Base-by-base conservation (phyloP, 1,140 invertebrate genomes). In the Heliothis virescens region DNA sequence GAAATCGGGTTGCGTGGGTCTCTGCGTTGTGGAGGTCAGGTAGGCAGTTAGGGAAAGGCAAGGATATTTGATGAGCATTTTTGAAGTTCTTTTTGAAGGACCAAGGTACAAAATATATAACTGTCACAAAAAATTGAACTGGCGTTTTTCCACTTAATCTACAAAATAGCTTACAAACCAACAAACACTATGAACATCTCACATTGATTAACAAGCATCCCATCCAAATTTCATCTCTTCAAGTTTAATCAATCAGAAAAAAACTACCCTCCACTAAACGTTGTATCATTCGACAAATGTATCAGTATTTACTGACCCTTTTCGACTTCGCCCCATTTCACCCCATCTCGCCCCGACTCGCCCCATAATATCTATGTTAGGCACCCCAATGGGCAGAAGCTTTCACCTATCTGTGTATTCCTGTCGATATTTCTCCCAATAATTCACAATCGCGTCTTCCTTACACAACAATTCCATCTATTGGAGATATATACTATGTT, bases 401-500 rank as follows among this genome's bases (percentile, higher is more conserved):
- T 87, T 82, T 88, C 85, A 86, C 85, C 85, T 86, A 85, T 85
- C 83, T 69, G 13, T 79, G 59, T 59, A 79, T 29, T 29, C 72
- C 76, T 82, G 63, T 80, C 87, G 86, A 88, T 87, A 90, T 89
- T 76, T 76, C 74, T 84, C 69, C 79, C 86, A 87, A 89, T 90
- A 90, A 90, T 84, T 90, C 89, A 89, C 86, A 88, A 90, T 90
- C 84, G 84, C 84, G 82, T 90, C 88, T 88, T 87, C 87, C 85
- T 85, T 87, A 89, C 89, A 87, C 87, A 88, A 89, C 86, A 88
- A 87, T 89, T 82, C 87, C 86, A 89, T 90, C 84, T 86, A 87
- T 89, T 82, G 83, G 50, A 83, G 79, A 76, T 80, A 87, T 85
- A 72, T 59, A 76, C 13, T 65, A 52, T 79, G 85, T 60, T 81